A percentile compares a stretch with the other conserved stretches of the same genome.
phyloP scores from a whole-genome alignment of 2,888 invertebrate genomes.

The Rutpela maculata region DNA sequence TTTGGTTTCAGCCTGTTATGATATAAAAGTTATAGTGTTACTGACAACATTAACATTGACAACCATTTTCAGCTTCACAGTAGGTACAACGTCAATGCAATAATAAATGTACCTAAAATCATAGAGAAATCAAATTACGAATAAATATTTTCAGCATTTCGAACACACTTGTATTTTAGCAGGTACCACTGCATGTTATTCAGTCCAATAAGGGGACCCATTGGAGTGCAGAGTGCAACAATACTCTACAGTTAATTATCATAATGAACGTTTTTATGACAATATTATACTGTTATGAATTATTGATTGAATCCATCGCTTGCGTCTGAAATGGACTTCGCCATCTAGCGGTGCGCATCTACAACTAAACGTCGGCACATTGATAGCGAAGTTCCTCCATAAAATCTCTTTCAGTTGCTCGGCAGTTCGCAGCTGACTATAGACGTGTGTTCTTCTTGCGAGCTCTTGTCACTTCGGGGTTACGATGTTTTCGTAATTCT shows the following conservation, averaged over 20 bases:
- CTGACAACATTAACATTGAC: too few species aligned
- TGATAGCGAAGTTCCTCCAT: conserved; percentile 55
- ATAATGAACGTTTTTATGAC: conserved; percentile 38
- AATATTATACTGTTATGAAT: conserved; percentile 45
- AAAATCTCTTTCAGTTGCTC: conserved; percentile 42
- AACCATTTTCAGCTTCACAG: too few species aligned
- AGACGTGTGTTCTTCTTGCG: conserved; percentile 65
- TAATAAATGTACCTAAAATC: too few species aligned
- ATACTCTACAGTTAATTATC: conserved; percentile 34
- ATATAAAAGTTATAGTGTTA: too few species aligned
- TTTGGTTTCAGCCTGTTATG: too few species aligned
- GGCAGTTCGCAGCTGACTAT: conserved; percentile 71
- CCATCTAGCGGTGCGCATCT: conserved; percentile 58
- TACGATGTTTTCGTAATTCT: conserved; percentile 69
- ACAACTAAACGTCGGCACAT: conserved; percentile 47
- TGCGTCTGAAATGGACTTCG: conserved; percentile 36
- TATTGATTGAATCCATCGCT: conserved; percentile 46
- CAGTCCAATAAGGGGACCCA: background rate
- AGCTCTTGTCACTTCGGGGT: conserved; percentile 63
- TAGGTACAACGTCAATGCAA: too few species aligned
- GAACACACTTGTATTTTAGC: background rate
- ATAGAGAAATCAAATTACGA: too few species aligned
- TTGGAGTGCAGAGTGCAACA: conserved; percentile 14
- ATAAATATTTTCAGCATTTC: background rate
- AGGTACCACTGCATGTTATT: background rate